Evolutionary conservation across 1,140 invertebrate genomes (phyloP).

Genomic region (Trachymyrmex septentrionalis): DNA sequence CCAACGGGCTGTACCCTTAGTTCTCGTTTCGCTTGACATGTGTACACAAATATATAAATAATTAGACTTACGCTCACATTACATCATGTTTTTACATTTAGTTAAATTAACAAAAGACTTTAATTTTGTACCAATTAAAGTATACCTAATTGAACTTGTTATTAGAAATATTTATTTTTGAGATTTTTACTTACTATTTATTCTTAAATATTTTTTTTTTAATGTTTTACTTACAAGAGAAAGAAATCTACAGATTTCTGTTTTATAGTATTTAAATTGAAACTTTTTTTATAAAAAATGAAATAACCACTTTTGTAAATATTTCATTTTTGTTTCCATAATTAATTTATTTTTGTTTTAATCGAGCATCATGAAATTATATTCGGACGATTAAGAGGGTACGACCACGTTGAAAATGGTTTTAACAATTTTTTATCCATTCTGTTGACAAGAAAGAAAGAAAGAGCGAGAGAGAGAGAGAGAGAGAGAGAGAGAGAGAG

Average conservation of each 20-base stretch:
- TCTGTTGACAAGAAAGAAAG: constrained; percentile 74
- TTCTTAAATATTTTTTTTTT: neutral
- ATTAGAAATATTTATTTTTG: neutral
- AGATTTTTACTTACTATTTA: neutral
- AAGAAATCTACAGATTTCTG: neutral
- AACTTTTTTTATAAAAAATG: neutral
- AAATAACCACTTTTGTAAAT: neutral
- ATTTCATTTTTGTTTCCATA: neutral
- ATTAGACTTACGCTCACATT: neutral
- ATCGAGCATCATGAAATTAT: neutral
- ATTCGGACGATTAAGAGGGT: constrained; percentile 45
- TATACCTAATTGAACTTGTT: constrained; percentile 6
- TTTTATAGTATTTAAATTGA: neutral
- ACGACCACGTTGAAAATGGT: constrained; percentile 74
- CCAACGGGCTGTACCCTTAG: constrained; percentile 73
- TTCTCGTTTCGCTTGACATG: constrained; percentile 4
- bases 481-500: neutral
- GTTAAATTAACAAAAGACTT: neutral
- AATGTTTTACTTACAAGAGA: neutral
- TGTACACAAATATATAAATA: neutral
- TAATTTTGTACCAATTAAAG: neutral
- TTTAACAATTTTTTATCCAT: constrained; percentile 84
- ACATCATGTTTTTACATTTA: neutral
- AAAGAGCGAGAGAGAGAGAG: neutral
- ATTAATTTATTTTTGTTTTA: constrained; percentile 14